Base-by-base conservation (phyloP, 2,113 vertebrate genomes). In the Pseudorasbora parva region DNA sequence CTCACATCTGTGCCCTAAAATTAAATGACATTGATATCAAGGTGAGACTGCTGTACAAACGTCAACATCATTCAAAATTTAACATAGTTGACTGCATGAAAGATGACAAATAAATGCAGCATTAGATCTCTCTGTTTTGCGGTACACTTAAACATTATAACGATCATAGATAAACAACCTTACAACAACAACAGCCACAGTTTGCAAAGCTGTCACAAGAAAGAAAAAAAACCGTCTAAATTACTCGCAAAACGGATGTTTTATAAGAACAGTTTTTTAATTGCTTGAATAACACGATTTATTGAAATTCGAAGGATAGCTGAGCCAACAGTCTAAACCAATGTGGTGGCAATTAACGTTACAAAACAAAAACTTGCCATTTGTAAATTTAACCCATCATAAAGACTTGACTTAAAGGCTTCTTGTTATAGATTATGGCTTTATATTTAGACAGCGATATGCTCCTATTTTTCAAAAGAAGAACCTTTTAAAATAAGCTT, bases 1-100 rank as follows among this genome's bases (percentile, higher is more conserved):
- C n/a, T 85, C 43, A 81, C 37, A 49, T 37, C 69, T 8, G 43
- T 9, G 71, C 27, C 69, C 83, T 62, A 41, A 30, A 68, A 51
- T 23, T 9, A 21, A 17, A 57, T 33, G 54, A 68, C 4, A 54
- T 66, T 68, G 27, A 8, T 47, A 81, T 15, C 14, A 23, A 49
- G 25, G 45, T n/a, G 19, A 79, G n/a, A 30, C 59, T 49, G 9
- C 15, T 14, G 10, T 21, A 45, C 59, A 33, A 66, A 27, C 17
- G 25, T 56, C 15, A 75, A 7, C 21, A 17, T 37, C 21, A 15
- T 37, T 17, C 15, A 21, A 30, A 56, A 9, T 37, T 9, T n/a
- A 56, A 25, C 78, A 81, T 7, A 9, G 3, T 68, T 17, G 15
- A 68, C 66, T 51, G 23, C 43, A 51, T 8, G 41, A 68, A 68